These are phyloP conservation scores for Epinephelus coioides DNA, from an alignment of 2,797 vertebrate species.

Conservation along the genomic window DNA sequence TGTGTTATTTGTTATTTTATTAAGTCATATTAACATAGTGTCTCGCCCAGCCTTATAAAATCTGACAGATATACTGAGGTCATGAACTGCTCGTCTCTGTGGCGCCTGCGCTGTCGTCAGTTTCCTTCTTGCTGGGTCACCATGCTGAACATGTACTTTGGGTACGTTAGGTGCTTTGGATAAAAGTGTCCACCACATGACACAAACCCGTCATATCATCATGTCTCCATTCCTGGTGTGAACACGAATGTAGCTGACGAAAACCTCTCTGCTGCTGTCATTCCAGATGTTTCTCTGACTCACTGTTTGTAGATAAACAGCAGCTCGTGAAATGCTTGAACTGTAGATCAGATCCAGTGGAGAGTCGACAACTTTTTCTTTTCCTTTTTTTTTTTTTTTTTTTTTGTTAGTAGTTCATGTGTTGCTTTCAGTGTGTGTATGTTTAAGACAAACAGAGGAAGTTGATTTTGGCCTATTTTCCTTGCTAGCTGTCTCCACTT, in stretches of 20 bases:
- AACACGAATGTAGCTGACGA: background rate
- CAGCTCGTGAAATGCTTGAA: background rate
- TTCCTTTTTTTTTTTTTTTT: background rate
- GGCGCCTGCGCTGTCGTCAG: background rate
- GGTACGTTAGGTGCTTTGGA: background rate
- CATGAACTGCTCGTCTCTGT: background rate
- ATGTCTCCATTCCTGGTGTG: conserved; percentile 2
- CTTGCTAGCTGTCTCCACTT: background rate
- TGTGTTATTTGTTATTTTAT: too few relatives aligned
- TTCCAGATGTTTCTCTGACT: conserved; percentile 43
- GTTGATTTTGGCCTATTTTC: background rate
- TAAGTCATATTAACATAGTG: background rate
- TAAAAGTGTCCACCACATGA: background rate
- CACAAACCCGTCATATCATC: background rate
- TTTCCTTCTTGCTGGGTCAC: conserved; percentile 30
- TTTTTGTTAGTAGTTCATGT: background rate
- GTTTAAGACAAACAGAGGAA: conserved; percentile 11
- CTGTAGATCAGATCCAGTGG: background rate
- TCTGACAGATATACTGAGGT: too few relatives aligned
- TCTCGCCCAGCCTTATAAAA: background rate
- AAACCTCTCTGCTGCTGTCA: conserved; percentile 27
- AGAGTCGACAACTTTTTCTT: background rate
- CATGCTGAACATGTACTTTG: background rate
- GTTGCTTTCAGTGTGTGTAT: conserved; percentile 6
- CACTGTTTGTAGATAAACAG: conserved; percentile 3